Percentiles rank a stretch among this genome's conserved stretches.
Evolutionary conservation across 2,113 vertebrate species (phyloP).

Genomic region (Numenius arquata): DNA sequence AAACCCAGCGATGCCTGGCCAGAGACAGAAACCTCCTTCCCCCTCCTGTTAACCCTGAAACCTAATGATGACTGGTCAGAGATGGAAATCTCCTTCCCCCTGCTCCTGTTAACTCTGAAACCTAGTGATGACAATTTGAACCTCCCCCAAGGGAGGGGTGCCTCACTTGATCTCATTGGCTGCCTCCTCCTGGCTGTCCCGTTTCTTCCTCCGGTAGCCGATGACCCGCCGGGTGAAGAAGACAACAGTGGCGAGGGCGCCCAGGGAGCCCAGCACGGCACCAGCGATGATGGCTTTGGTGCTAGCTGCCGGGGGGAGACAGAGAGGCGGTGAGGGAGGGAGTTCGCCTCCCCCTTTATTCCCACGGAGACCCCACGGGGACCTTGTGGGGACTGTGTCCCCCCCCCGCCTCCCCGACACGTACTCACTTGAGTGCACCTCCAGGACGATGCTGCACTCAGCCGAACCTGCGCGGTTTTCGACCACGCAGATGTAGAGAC

Average conservation of each 20-base stretch:
- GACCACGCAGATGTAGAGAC: conserved; percentile 13
- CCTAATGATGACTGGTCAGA: background rate
- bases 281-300: conserved; percentile 16
- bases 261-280: conserved; percentile 44
- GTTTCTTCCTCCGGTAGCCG: conserved; percentile 19
- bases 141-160: fast-evolving
- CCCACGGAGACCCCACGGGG: background rate
- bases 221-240: background rate
- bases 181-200: conserved; percentile 34
- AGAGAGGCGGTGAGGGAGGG: background rate
- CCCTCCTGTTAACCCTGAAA: background rate
- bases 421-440: conserved; percentile 59
- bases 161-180: conserved; percentile 62
- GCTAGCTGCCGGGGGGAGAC: background rate
- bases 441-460: conserved; percentile 30
- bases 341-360: background rate
- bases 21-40: background rate
- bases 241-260: background rate
- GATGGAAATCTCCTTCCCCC: background rate
- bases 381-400: fast-evolving
- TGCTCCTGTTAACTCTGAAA: background rate
- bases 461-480: background rate
- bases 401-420: background rate
- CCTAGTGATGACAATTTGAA: background rate
- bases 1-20: background rate